Percentiles rank a stretch among this genome's conserved stretches.
phyloP scores from a whole-genome alignment of 2,888 invertebrate genomes.

The Unio pictorum region DNA sequence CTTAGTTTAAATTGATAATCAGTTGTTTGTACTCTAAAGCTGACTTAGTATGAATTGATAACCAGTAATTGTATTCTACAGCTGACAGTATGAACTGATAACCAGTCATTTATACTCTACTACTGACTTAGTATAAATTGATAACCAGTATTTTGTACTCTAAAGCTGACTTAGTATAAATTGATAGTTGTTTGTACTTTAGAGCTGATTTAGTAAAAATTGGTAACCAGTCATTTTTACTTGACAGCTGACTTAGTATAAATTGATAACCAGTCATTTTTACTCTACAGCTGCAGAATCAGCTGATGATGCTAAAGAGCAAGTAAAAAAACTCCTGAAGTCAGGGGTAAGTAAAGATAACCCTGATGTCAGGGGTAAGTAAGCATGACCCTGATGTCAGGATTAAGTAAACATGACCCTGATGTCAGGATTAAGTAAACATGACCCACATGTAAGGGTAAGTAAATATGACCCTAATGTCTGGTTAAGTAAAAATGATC shows the following conservation, averaged over 20 bases:
- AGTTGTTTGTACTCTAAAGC: slow-evolving; percentile 33
- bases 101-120: too few species aligned
- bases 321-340: slow-evolving; percentile 93
- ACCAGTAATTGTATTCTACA: slow-evolving; percentile 19
- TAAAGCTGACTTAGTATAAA: slow-evolving; percentile 28
- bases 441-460: slow-evolving; percentile 82
- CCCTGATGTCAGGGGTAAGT: slow-evolving; percentile 82
- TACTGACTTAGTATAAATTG: too few species aligned
- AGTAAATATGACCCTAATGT: slow-evolving; percentile 5
- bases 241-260: slow-evolving; percentile 29
- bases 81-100: slow-evolving; percentile 71
- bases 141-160: slow-evolving; percentile 8
- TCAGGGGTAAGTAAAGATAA: slow-evolving; percentile 81
- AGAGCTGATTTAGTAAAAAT: slow-evolving; percentile 25
- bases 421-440: slow-evolving; percentile 85
- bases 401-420: slow-evolving; percentile 76
- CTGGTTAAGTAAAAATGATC: slow-evolving; percentile 94
- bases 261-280: slow-evolving; percentile 1
- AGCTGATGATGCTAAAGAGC: slow-evolving; percentile 89
- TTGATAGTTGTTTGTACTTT: slow-evolving; percentile 10
- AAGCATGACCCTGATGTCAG: slow-evolving; percentile 91
- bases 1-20: too few species aligned
- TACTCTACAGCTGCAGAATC: slow-evolving; percentile 53
- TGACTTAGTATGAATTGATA: background rate
- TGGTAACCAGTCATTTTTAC: slow-evolving; percentile 4